Percentiles rank a stretch among this genome's conserved stretches.
Conservation (phyloP, 2,888 invertebrate genomes). For the Elegia similella region DNA sequence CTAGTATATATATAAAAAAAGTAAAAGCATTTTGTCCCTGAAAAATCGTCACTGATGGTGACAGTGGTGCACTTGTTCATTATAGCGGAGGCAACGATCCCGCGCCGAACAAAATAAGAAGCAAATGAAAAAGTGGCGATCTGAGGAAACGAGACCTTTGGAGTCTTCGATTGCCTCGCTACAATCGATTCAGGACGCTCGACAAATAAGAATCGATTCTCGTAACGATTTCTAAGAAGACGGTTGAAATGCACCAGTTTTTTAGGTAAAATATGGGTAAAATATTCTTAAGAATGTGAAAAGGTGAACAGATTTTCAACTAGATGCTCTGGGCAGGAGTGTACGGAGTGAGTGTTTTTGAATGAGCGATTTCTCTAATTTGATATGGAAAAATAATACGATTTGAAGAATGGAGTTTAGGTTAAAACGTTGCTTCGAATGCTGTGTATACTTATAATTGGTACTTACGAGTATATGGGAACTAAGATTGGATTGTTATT, state of each 20-base stretch:
- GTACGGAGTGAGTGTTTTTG: no score
- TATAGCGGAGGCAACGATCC: conserved; percentile 69
- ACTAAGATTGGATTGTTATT: no score
- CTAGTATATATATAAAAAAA: no score
- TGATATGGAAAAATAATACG: no score
- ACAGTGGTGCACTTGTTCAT: conserved; percentile 54
- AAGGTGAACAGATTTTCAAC: background rate
- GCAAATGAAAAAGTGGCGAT: conserved; percentile 57
- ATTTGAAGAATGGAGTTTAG: no score
- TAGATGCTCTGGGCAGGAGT: background rate
- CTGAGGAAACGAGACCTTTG: conserved; percentile 59
- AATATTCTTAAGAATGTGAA: background rate
- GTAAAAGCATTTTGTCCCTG: conserved; percentile 21
- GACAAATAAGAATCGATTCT: conserved; percentile 22
- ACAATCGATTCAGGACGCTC: conserved; percentile 48
- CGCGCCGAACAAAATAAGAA: conserved; percentile 63
- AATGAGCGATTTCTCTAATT: no score
- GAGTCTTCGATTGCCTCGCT: conserved; percentile 54
- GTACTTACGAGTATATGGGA: no score
- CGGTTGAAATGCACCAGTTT: background rate
- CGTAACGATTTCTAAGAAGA: conserved; percentile 9
- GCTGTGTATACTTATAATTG: no score
- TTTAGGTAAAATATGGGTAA: background rate
- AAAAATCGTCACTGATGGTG: conserved; percentile 38
- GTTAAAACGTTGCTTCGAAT: no score